Evolutionary conservation across 2,113 vertebrate genomes (phyloP).

Genomic region (Zootoca vivipara): DNA sequence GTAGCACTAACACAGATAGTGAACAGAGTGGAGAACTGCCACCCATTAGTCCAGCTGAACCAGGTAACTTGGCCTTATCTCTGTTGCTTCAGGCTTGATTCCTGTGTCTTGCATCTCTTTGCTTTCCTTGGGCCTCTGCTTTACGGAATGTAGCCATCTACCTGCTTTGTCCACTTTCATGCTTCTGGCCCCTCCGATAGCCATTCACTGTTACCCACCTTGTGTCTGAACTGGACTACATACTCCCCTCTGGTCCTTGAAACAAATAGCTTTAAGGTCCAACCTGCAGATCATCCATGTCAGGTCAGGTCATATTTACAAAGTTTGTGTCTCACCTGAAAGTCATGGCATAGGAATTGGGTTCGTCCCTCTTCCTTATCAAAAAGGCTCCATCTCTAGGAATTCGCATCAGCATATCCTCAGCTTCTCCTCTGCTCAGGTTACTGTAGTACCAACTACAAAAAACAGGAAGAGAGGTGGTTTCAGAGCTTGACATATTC

Average conservation of each 20-base stretch:
- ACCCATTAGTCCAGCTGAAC: neutral
- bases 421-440: conserved; percentile 93
- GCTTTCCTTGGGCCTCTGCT: neutral
- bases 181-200: neutral
- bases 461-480: conserved; percentile 16
- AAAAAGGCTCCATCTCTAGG: conserved; percentile 96
- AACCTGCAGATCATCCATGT: neutral
- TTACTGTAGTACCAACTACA: conserved; percentile 93
- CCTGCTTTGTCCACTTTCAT: neutral
- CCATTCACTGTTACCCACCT: neutral
- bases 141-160: neutral
- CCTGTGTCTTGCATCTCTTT: neutral
- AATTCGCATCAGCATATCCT: conserved; percentile 93
- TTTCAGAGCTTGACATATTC: conserved; percentile 15
- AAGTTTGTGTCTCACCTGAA: conserved; percentile 82
- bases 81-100: neutral
- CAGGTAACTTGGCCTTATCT: neutral
- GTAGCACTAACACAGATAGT: neutral
- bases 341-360: conserved; percentile 92
- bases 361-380: conserved; percentile 89
- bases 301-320: neutral
- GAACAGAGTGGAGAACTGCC: neutral
- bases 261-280: neutral
- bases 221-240: neutral
- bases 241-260: neutral